Evolutionary conservation across 2,113 vertebrate genomes (phyloP).

Genomic region (Rhadina sibilatrix): DNA sequence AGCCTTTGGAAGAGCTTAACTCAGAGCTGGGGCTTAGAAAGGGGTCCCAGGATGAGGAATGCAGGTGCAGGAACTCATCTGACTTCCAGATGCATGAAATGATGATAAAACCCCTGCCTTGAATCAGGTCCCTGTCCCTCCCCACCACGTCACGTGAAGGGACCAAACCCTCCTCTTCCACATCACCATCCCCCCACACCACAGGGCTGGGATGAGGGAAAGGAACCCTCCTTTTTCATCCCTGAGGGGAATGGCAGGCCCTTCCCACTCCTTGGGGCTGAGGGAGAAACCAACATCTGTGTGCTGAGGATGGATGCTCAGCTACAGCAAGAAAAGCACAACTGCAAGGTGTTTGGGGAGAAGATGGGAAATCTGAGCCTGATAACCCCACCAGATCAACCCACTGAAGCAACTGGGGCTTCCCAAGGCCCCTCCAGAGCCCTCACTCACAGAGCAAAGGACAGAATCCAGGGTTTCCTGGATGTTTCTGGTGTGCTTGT

Average conservation of each 20-base stretch:
- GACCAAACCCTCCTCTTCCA: background rate
- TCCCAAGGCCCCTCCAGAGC: background rate
- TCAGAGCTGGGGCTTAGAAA: background rate
- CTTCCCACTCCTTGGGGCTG: background rate
- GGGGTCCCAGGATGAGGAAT: background rate
- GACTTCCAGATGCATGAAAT: background rate
- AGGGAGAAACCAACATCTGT: background rate
- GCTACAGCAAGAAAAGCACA: background rate
- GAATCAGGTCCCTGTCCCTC: background rate
- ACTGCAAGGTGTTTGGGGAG: background rate
- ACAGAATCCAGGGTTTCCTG: background rate
- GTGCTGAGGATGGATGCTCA: background rate
- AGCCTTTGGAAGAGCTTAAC: background rate
- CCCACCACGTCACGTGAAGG: background rate
- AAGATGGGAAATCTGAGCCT: background rate
- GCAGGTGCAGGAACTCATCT: background rate
- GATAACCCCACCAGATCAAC: background rate
- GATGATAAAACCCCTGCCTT: too few relatives aligned
- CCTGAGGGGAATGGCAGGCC: background rate
- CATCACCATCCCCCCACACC: background rate
- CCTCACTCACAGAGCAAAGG: accelerated
- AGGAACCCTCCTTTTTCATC: background rate
- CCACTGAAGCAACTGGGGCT: background rate
- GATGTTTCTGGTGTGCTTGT: background rate
- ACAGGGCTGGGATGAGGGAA: background rate